Percentiles rank a stretch among this genome's conserved stretches.
Evolutionary conservation across 2,113 vertebrate species (phyloP).

Genomic region (Dasyurus viverrinus): DNA sequence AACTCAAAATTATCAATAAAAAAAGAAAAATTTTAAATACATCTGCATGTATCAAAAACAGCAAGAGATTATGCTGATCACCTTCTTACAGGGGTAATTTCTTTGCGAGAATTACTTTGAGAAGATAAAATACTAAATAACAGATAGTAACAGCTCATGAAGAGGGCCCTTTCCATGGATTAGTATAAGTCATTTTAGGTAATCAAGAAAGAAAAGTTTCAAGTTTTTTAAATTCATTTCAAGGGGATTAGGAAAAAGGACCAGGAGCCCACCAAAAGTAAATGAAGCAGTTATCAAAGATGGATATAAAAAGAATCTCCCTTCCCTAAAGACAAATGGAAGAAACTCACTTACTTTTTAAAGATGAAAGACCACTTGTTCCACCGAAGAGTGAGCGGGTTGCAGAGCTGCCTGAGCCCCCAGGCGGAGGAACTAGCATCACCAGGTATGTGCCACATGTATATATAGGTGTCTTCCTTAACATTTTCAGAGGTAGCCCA

Average conservation of each 20-base stretch:
- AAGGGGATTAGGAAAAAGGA: background rate
- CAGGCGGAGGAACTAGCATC: constrained; percentile 96
- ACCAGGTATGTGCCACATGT: constrained; percentile 97
- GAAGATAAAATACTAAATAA: background rate
- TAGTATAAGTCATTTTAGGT: background rate
- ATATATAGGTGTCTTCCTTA: constrained; percentile 96
- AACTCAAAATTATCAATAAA: background rate
- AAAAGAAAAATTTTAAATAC: background rate
- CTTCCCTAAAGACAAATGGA: background rate
- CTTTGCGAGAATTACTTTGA: background rate
- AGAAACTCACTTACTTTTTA: constrained; percentile 91
- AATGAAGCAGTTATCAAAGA: constrained; percentile 28
- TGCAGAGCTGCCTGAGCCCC: constrained; percentile 96
- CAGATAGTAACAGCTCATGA: background rate
- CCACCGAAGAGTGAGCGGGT: constrained; percentile 98
- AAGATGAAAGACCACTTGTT: constrained; percentile 94
- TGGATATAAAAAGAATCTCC: background rate
- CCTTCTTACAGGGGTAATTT: background rate
- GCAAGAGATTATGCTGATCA: background rate
- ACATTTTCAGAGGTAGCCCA: constrained; percentile 95
- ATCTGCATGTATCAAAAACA: background rate
- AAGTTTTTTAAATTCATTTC: background rate
- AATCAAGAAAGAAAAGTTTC: background rate
- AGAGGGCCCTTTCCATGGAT: background rate
- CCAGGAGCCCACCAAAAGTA: constrained; percentile 20